Evolutionary conservation across 2,888 invertebrate species (phyloP), one percentile per base, ranked within the genome.

Genomic region (Corythucha ciliata): DNA sequence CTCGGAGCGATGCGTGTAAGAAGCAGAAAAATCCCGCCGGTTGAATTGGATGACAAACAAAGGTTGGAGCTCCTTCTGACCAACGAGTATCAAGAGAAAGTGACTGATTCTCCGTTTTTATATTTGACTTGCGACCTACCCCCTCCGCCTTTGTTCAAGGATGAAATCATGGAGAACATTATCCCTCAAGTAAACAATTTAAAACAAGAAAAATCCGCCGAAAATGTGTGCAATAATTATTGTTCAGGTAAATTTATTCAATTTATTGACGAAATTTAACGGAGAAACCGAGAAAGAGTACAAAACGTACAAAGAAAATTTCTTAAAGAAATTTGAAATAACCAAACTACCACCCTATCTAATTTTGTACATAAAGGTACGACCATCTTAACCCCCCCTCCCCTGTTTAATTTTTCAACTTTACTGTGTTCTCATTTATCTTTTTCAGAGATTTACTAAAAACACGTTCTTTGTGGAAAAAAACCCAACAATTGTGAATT

Each of bases 401-500:
- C 20, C 25, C 7, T 44, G 16, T 45, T 33, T 7, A 33, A 24
- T 22, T 20, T 32, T 24, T 36, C 20, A 34, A 14, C 39, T 42
- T 41, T 14, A 21, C 24, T 18, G 34, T 14, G 6, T 39, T 45
- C 8, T 12, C 8, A 10, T 10, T 7, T 45, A 12, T 45, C n/a
- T 8, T 47, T 68, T 69, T 47, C 68, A 79, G 74, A 76, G 98
- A 57, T 99, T 99, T 68, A 96, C 94, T 1, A 98, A 94, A 70
- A 99, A 98, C 67, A 94, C 93, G 5, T 99, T 97, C 72, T 98
- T 94, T 65, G 79, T 94, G 16, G 98, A 99, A 69, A 99, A 99
- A 71, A 99, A 99, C 74, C 96, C 96, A 1, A 99, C 98, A 0
- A 99, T 99, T 64, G 97, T 99, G 2, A 99, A 99, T 69, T 99